Base-by-base conservation (phyloP, 2,888 invertebrate species). In the Macrophya alboannulata region DNA sequence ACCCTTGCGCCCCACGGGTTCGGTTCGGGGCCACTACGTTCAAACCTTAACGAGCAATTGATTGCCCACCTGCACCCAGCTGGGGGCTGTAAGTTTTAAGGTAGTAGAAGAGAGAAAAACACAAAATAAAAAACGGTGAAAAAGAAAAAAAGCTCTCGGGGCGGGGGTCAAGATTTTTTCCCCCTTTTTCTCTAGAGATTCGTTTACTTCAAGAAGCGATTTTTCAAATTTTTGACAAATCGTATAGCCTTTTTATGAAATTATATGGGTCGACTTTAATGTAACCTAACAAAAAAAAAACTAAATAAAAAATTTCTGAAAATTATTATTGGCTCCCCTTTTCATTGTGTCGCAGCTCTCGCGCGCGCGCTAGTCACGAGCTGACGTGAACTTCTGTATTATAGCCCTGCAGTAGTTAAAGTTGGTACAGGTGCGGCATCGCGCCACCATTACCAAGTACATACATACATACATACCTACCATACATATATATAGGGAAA, bases 31-130 rank as follows among this genome's bases (percentile, higher is more conserved):
- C 62, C 62, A 25, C 62, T 62, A 25, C 62, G 21, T 12, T 31
- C 21, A 15, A 77, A 45, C 77, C 51, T 77, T 77, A 77, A 77
- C 77, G 77, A 77, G 77, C 77, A 77, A 77, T 77, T 77, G 77
- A 77, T 77, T 77, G 77, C 77, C 31, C 51, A 74, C 74, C 74
- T 74, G 74, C 37, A 68, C 37, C 40, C 43, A 40, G 21, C 25
- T 17, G 43, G 55, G 55, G 48, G 25, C 1, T 68, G 37, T 55
- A 55, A 55, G 37, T 77, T 77, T 51, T 48, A 25, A 76, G 76
- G 25, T 55, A 55, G 9, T 17, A 37, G n/a, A 45, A 15, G 10
- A 31, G 10, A 15, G 15, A 72, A 37, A 62, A 62, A 0, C 0
- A 62, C 25, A 12, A 12, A 17, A 6, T 4, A 62, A 15, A 25